Percentiles rank a stretch among this genome's conserved stretches.
phyloP scores from a whole-genome alignment of 2,888 invertebrate species.

The Leptopilina myrica region DNA sequence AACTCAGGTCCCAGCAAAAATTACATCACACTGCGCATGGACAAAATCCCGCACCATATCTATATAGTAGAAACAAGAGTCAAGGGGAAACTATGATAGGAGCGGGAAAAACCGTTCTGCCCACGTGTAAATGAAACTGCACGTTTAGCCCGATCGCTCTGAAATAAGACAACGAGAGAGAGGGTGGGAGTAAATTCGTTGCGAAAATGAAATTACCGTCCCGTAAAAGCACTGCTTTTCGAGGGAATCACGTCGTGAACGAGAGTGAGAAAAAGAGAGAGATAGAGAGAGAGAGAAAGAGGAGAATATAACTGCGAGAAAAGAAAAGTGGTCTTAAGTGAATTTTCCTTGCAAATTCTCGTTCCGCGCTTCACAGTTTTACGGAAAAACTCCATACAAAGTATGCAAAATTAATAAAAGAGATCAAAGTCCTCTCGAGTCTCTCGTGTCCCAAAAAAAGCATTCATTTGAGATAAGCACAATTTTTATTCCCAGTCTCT shows the following conservation, averaged over 20 bases:
- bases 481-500: constrained; percentile 43
- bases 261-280: constrained; percentile 35
- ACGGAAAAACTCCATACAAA: constrained; percentile 33
- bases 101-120: constrained; percentile 47
- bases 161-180: constrained; percentile 14
- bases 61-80: not conserved
- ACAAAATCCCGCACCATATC: not conserved
- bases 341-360: constrained; percentile 35
- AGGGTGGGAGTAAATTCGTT: constrained; percentile 65
- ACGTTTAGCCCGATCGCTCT: constrained; percentile 57
- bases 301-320: constrained; percentile 37
- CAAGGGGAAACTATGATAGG: constrained; percentile 10
- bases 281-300: constrained; percentile 12
- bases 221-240: constrained; percentile 70
- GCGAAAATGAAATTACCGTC: constrained; percentile 70
- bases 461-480: not conserved
- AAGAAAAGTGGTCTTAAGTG: constrained; percentile 28
- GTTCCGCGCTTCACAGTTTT: constrained; percentile 28
- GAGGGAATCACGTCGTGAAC: constrained; percentile 61
- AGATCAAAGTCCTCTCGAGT: constrained; percentile 27
- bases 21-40: constrained; percentile 23
- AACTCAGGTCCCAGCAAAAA: constrained; percentile 32
- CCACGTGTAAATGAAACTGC: constrained; percentile 61
- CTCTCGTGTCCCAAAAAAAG: not conserved
- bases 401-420: constrained; percentile 37